Evolutionary conservation across 2,113 vertebrate species (phyloP).

Genomic region (Zootoca vivipara): DNA sequence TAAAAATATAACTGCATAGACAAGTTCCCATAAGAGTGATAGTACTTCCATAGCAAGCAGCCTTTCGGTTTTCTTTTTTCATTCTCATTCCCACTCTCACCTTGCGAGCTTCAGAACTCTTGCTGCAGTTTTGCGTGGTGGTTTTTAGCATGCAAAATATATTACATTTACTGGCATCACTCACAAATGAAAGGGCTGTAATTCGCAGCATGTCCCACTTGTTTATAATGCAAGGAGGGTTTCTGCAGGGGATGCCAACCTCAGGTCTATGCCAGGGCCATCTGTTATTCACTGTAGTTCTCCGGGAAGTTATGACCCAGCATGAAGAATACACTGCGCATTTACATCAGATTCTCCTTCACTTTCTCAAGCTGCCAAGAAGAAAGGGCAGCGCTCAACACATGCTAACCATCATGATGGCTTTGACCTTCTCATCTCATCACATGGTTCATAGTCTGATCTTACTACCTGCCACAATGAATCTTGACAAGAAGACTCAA

Average conservation of each 20-base stretch:
- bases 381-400: conserved; percentile 54
- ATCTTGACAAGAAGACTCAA: conserved; percentile 44
- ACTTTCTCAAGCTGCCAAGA: conserved; percentile 42
- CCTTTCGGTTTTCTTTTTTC: background rate
- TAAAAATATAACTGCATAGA: background rate
- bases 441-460: conserved; percentile 41
- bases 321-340: conserved; percentile 48
- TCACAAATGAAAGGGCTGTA: conserved; percentile 9
- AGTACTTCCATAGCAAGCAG: conserved; percentile 9
- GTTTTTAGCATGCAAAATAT: background rate
- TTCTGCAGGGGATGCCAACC: conserved; percentile 27
- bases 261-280: conserved; percentile 48
- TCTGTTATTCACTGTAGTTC: conserved; percentile 36
- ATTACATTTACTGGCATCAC: background rate
- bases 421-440: conserved; percentile 51
- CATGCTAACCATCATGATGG: conserved; percentile 46
- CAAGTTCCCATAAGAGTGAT: conserved; percentile 8
- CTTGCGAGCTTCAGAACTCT: background rate
- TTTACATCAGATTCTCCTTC: conserved; percentile 48
- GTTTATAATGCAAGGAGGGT: conserved; percentile 40
- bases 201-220: background rate
- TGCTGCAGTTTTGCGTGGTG: background rate
- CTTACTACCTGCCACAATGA: conserved; percentile 39
- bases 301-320: conserved; percentile 24
- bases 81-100: background rate